phyloP scores from a whole-genome alignment of 2,888 invertebrate species.

The Morpho achilles region DNA sequence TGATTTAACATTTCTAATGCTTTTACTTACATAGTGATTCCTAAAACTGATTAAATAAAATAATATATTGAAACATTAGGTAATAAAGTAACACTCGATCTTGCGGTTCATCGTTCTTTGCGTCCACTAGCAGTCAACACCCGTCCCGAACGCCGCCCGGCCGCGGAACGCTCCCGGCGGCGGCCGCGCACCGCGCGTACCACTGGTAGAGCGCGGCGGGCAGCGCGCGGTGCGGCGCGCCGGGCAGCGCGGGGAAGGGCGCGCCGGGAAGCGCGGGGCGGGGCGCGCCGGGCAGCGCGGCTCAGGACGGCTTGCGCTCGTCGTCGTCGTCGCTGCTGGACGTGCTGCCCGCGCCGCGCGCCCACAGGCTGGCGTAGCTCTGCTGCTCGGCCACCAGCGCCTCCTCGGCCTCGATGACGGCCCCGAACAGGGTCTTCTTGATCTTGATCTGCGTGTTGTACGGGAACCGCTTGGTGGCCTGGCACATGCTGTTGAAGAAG shows the following conservation, averaged over 20 bases:
- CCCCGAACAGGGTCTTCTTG: constrained; percentile 58
- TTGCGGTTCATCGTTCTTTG: not conserved
- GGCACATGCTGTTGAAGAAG: constrained; percentile 73
- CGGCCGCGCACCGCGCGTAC: too few species aligned
- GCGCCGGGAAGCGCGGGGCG: constrained; percentile 18
- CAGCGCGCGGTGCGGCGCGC: not conserved
- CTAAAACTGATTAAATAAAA: too few species aligned
- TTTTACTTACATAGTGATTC: too few species aligned
- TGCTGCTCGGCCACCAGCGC: constrained; percentile 63
- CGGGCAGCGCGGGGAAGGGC: not conserved
- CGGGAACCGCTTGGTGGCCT: constrained; percentile 64
- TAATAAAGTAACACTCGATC: too few species aligned
- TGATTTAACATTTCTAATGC: too few species aligned
- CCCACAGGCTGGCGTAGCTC: constrained; percentile 64
- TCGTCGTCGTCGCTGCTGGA: constrained; percentile 44
- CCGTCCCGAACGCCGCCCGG: too few species aligned
- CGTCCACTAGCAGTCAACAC: too few species aligned
- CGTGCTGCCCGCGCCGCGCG: constrained; percentile 45
- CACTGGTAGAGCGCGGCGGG: too few species aligned
- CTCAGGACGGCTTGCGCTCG: constrained; percentile 45
- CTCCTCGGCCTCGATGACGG: constrained; percentile 65
- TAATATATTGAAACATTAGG: too few species aligned
- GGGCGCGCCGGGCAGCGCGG: constrained; percentile 19
- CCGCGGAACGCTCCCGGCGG: too few species aligned
- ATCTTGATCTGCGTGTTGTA: constrained; percentile 64